These are phyloP conservation scores for Panzeria rudis DNA, from an alignment of 2,888 invertebrate species.

Conservation along the genomic window DNA sequence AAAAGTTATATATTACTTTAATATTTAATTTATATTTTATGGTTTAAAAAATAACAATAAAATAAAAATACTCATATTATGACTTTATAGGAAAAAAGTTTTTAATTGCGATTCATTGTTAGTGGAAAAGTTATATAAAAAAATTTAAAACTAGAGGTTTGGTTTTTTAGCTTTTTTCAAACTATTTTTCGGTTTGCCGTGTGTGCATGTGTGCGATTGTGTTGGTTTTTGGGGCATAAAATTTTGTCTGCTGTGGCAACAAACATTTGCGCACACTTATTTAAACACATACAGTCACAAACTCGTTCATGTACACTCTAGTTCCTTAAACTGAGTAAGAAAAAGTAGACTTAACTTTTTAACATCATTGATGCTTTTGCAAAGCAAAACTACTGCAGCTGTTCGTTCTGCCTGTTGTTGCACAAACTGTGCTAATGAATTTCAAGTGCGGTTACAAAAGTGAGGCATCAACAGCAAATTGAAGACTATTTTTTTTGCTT, in stretches of 20 bases:
- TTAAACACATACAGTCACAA: neutral
- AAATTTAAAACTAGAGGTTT: conserved; percentile 38
- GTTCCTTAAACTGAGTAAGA: conserved; percentile 13
- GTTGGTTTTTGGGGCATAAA: conserved; percentile 26
- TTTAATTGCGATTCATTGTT: conserved; percentile 71
- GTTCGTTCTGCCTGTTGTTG: conserved; percentile 40
- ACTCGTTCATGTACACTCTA: neutral
- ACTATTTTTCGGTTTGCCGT: conserved; percentile 9
- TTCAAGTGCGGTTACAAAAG: conserved; percentile 67
- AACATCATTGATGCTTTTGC: conserved; percentile 56
- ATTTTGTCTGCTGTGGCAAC: conserved; percentile 56
- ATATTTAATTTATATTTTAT: conserved; percentile 36
- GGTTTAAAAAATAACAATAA: conserved; percentile 9
- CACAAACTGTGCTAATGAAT: conserved; percentile 70
- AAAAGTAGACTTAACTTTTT: conserved; percentile 58
- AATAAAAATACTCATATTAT: conserved; percentile 38
- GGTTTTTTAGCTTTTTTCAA: conserved; percentile 33
- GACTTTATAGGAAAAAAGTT: conserved; percentile 56
- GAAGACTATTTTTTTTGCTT: conserved; percentile 28
- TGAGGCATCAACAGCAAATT: conserved; percentile 61
- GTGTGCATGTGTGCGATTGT: conserved; percentile 13
- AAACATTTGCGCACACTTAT: conserved; percentile 27
- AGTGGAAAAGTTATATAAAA: conserved; percentile 36
- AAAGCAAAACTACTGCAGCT: conserved; percentile 16
- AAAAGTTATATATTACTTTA: conserved; percentile 23